Conservation (phyloP, 2,888 invertebrate species). For the Coleophora deauratella region DNA sequence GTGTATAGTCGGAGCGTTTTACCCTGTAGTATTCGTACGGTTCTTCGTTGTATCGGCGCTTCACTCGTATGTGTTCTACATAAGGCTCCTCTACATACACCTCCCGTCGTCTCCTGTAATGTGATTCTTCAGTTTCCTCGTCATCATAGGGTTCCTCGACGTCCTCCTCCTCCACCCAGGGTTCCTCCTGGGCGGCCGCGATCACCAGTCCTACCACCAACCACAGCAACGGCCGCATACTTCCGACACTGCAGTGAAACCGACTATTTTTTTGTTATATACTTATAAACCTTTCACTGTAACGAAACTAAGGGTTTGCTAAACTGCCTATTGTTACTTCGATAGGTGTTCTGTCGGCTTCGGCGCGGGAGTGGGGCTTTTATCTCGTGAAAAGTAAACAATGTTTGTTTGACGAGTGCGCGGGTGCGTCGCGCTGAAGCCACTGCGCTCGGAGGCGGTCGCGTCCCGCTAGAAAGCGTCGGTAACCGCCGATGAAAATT, state of each 20-base stretch:
- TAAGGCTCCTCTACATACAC: conserved; percentile 29
- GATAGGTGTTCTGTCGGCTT: conserved; percentile 5
- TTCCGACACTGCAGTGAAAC: conserved; percentile 32
- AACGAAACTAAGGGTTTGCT: conserved; percentile 34
- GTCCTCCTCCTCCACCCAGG: conserved; percentile 51
- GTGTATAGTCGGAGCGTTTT: conserved; percentile 30
- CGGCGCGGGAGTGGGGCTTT: conserved; percentile 22
- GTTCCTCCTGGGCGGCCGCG: conserved; percentile 37
- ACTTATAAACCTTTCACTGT: conserved; percentile 50
- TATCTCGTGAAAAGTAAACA: conserved; percentile 37
- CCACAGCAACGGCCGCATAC: conserved; percentile 48
- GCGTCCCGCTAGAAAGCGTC: conserved; percentile 50
- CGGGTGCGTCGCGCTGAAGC: conserved; percentile 36
- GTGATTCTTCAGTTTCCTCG: conserved; percentile 16
- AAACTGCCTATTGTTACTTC: conserved; percentile 20
- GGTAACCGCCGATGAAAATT: conserved; percentile 40
- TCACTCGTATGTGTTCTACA: conserved; percentile 45
- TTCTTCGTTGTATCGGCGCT: conserved; percentile 35
- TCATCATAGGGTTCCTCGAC: conserved; percentile 38
- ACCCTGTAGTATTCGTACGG: conserved; percentile 18
- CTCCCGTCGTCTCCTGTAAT: background rate
- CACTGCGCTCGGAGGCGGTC: conserved; percentile 21
- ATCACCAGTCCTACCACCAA: conserved; percentile 34
- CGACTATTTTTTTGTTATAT: conserved; percentile 53
- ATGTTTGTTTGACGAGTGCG: conserved; percentile 35